A percentile compares a stretch with the other conserved stretches of the same genome.
Evolutionary conservation across 2,888 invertebrate genomes (phyloP).

Genomic region (Conops quadrifasciatus): DNA sequence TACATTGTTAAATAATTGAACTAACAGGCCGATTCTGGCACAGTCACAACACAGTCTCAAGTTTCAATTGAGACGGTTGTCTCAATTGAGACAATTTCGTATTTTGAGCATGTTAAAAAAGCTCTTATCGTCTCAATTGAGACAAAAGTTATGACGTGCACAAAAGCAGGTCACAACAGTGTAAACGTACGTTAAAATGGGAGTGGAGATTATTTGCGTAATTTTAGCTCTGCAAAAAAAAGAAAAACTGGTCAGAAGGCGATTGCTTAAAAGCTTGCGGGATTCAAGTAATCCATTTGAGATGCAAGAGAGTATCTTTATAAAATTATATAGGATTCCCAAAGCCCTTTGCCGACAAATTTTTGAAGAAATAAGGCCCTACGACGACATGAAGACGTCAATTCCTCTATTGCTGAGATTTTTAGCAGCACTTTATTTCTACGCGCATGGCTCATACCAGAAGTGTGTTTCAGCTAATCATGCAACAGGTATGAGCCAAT

Average conservation of each 20-base stretch:
- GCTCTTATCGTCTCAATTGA: constrained; percentile 1
- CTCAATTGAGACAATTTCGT: neutral
- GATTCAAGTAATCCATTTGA: no score
- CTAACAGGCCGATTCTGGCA: no score
- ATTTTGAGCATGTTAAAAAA: neutral
- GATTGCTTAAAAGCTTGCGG: no score
- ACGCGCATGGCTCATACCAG: constrained; percentile 16
- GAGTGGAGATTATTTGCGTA: no score
- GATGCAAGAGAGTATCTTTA: neutral
- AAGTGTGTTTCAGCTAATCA: neutral
- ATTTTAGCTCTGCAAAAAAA: no score
- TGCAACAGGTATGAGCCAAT: constrained; percentile 11
- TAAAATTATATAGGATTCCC: neutral
- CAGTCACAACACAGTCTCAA: no score
- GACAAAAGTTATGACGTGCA: neutral
- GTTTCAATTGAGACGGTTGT: neutral
- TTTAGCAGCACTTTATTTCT: constrained; percentile 5
- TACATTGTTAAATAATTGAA: no score
- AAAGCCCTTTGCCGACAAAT: neutral
- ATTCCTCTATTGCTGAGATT: constrained; percentile 9
- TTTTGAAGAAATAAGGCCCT: neutral
- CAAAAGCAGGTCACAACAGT: no score
- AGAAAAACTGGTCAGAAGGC: no score
- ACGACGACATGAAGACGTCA: neutral
- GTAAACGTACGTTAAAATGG: no score